These are phyloP conservation scores for Phainopepla nitens DNA, from an alignment of 2,113 vertebrate species.

Conservation along the genomic window DNA sequence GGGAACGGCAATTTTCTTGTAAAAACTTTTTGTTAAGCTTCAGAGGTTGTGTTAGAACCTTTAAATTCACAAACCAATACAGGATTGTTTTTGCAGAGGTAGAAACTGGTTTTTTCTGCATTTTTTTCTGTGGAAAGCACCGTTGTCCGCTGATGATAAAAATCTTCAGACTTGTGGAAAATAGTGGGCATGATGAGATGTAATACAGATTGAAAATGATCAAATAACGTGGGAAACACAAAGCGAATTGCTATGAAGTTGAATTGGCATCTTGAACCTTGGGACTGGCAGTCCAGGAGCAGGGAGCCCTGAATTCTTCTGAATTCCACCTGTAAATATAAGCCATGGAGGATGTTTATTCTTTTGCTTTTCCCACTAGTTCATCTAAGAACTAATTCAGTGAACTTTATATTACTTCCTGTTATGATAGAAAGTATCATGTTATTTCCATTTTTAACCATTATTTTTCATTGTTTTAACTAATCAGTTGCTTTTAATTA, in stretches of 20 bases:
- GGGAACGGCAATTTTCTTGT: not conserved
- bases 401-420: not conserved
- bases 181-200: not conserved
- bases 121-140: not conserved
- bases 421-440: not conserved
- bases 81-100: not conserved
- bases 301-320: not conserved
- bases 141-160: not conserved
- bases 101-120: not conserved
- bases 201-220: not conserved
- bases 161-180: not conserved
- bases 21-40: not conserved
- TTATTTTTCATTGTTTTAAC: not conserved
- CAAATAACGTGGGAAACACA: not conserved
- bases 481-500: not conserved
- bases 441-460: not conserved
- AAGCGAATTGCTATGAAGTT: not conserved
- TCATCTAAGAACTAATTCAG: not conserved
- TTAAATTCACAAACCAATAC: not conserved
- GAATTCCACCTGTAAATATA: not conserved
- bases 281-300: not conserved
- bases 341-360: not conserved
- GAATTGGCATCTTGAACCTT: not conserved
- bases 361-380: not conserved
- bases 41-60: not conserved